phyloP scores from a whole-genome alignment of 2,888 invertebrate genomes.

The Heterodera filipjevi region DNA sequence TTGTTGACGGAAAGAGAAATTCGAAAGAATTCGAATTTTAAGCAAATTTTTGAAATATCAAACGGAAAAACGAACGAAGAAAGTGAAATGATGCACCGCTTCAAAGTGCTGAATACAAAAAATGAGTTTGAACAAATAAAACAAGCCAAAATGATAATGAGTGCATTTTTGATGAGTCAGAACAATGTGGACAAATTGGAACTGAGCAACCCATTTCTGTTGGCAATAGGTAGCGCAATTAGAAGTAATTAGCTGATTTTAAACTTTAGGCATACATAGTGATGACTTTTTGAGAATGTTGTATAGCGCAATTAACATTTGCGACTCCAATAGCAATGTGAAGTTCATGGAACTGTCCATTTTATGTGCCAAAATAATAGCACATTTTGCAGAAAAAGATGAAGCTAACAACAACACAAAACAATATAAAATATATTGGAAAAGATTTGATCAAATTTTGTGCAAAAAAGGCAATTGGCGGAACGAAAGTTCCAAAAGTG shows the following conservation, averaged over 20 bases:
- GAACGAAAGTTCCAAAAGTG: neutral
- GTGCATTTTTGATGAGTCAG: neutral
- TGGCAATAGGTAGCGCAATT: neutral
- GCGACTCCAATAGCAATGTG: neutral
- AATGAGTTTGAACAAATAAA: neutral
- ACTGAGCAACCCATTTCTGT: neutral
- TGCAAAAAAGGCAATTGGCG: neutral
- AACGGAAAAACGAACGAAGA: neutral
- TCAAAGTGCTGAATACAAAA: neutral
- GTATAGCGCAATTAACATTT: neutral
- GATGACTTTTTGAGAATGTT: neutral
- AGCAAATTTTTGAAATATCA: neutral
- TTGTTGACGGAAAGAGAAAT: neutral
- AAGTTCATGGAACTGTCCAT: neutral
- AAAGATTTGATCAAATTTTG: neutral
- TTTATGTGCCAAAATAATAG: neutral
- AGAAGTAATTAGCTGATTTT: neutral
- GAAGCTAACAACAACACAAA: neutral
- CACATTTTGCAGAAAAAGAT: neutral
- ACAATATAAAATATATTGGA: neutral
- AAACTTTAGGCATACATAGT: neutral
- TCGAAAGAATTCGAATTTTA: neutral
- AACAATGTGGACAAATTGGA: neutral
- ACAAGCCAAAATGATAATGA: neutral
- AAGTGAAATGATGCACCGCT: neutral